Conservation (phyloP, 2,797 vertebrate genomes). For the Enteromius fasciolatus region DNA sequence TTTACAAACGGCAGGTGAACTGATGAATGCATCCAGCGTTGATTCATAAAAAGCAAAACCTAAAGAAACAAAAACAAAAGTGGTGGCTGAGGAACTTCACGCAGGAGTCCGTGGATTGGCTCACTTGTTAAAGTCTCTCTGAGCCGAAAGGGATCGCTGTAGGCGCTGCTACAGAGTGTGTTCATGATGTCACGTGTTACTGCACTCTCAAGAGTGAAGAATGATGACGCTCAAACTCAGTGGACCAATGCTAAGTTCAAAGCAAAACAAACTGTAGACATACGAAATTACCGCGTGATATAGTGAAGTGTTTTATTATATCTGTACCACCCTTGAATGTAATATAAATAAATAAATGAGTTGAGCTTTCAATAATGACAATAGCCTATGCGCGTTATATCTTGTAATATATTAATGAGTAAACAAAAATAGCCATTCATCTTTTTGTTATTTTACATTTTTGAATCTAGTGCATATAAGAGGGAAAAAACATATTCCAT, state of each 20-base stretch:
- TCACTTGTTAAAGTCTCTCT: constrained; percentile 73
- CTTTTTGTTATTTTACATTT: neutral
- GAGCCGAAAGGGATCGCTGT: constrained; percentile 85
- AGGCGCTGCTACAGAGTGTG: constrained; percentile 81
- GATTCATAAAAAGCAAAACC: neutral
- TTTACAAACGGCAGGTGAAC: neutral
- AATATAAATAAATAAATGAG: neutral
- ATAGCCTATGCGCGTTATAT: neutral
- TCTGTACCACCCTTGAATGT: constrained; percentile 23
- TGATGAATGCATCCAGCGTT: neutral
- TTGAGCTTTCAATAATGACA: neutral
- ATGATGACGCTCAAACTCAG: constrained; percentile 73
- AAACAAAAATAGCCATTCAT: neutral
- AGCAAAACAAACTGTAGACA: constrained; percentile 39
- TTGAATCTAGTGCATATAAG: neutral
- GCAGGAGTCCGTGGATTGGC: neutral
- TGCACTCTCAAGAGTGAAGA: constrained; percentile 71
- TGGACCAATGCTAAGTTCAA: constrained; percentile 61
- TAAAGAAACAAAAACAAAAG: neutral
- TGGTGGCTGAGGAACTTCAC: neutral
- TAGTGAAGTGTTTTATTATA: constrained; percentile 62
- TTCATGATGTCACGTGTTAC: constrained; percentile 68
- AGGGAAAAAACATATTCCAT: neutral
- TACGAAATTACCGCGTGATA: constrained; percentile 63
- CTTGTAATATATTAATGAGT: neutral